Conservation (phyloP, 2,113 vertebrate genomes). For the Parus major region DNA sequence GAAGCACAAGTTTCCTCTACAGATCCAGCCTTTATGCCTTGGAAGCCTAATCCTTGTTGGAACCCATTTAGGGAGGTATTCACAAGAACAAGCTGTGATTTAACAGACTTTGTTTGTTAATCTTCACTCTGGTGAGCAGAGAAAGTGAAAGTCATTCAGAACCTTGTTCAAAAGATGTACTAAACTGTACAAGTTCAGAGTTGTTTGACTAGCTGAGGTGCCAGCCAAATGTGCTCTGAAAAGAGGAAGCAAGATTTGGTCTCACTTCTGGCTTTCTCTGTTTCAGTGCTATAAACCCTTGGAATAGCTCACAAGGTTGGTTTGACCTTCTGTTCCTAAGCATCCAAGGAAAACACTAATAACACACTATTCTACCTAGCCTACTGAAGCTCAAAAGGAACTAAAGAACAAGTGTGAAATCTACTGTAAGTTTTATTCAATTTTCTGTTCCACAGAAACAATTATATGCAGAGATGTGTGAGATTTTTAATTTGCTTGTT, state of each 20-base stretch:
- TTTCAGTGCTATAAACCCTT: conserved; percentile 21
- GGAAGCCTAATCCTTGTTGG: not conserved
- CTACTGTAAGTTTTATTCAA: not conserved
- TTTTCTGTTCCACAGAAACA: not conserved
- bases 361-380: not conserved
- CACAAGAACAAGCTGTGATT: not conserved
- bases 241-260: not conserved
- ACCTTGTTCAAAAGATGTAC: not conserved
- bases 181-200: not conserved
- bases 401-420: not conserved
- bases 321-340: not conserved
- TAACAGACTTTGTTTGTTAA: not conserved
- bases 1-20: not conserved
- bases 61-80: not conserved
- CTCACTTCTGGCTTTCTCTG: not conserved
- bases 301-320: not conserved
- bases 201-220: conserved; percentile 9
- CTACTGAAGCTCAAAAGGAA: not conserved
- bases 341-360: conserved; percentile 1
- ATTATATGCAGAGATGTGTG: not conserved
- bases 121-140: not conserved
- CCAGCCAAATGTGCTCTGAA: not conserved
- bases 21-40: not conserved
- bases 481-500: not conserved
- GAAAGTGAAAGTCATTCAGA: conserved; percentile 2